Conservation (phyloP, 1,140 invertebrate genomes). For the Drosophila busckii region DNA sequence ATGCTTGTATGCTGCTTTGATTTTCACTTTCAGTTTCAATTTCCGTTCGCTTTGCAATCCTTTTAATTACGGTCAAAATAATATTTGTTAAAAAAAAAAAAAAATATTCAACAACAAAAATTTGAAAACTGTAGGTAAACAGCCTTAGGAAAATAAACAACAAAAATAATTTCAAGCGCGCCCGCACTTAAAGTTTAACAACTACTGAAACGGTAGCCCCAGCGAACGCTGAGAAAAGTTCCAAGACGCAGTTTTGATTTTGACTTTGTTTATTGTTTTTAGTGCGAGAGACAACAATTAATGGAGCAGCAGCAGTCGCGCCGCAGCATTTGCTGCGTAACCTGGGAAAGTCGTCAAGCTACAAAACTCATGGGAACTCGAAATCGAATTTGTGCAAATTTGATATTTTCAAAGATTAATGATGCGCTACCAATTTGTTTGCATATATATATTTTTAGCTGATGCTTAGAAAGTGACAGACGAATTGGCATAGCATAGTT, state of each 20-base stretch:
- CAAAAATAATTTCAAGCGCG: conserved; percentile 8
- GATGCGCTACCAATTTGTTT: not conserved
- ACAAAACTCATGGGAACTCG: not conserved
- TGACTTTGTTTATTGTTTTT: not conserved
- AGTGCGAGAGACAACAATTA: too few relatives aligned
- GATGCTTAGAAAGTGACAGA: not conserved
- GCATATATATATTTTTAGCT: not conserved
- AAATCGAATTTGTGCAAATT: too few relatives aligned
- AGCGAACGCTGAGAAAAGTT: too few relatives aligned
- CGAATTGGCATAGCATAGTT: conserved; percentile 1
- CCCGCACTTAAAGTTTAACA: conserved; percentile 27
- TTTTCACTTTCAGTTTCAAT: conserved; percentile 53
- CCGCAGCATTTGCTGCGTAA: conserved; percentile 37
- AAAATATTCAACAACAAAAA: conserved; percentile 17
- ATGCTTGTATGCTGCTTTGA: too few relatives aligned
- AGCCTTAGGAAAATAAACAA: conserved; percentile 72
- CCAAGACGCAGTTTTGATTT: conserved; percentile 3
- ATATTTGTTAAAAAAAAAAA: conserved; percentile 58
- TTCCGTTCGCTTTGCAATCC: conserved; percentile 34
- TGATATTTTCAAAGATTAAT: conserved; percentile 23
- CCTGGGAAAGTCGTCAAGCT: conserved; percentile 33
- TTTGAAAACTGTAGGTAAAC: conserved; percentile 62
- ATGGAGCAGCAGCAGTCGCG: too few relatives aligned
- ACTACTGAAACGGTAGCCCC: conserved; percentile 39
- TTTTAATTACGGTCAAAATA: conserved; percentile 78